These are phyloP conservation scores for Phylloscopus trochilus DNA, from an alignment of 2,113 vertebrate genomes.

Conservation along the genomic window DNA sequence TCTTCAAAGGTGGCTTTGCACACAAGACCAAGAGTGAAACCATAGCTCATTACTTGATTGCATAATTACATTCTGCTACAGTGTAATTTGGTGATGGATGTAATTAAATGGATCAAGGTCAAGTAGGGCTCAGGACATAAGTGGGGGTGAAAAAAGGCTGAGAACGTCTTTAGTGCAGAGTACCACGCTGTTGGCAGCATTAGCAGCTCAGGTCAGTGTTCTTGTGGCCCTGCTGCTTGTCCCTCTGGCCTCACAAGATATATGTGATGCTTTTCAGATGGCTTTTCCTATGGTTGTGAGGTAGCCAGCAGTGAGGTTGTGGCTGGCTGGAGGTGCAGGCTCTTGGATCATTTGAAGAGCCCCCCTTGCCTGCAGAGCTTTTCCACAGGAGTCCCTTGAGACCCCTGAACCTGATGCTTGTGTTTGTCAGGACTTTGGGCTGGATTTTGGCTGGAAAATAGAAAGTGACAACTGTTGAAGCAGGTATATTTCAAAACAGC, in stretches of 20 bases:
- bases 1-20: slow-evolving; percentile 47
- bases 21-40: slow-evolving; percentile 37
- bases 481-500: neutral
- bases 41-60: slow-evolving; percentile 60
- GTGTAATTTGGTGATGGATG: slow-evolving; percentile 38
- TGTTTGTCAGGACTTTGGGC: neutral
- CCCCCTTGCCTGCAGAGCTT: neutral
- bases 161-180: neutral
- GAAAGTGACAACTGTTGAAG: neutral
- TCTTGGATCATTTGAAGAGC: neutral
- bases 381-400: neutral
- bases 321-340: neutral
- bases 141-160: neutral
- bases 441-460: neutral
- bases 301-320: neutral
- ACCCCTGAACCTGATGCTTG: neutral
- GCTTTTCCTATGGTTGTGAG: neutral
- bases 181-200: neutral
- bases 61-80: slow-evolving; percentile 56
- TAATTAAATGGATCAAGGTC: slow-evolving; percentile 60
- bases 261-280: neutral
- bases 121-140: slow-evolving; percentile 32
- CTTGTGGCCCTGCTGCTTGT: neutral
- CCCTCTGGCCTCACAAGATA: neutral
- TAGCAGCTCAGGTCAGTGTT: neutral